Evolutionary conservation across 1,140 invertebrate genomes (phyloP).

Genomic region (Drosophila tani): DNA sequence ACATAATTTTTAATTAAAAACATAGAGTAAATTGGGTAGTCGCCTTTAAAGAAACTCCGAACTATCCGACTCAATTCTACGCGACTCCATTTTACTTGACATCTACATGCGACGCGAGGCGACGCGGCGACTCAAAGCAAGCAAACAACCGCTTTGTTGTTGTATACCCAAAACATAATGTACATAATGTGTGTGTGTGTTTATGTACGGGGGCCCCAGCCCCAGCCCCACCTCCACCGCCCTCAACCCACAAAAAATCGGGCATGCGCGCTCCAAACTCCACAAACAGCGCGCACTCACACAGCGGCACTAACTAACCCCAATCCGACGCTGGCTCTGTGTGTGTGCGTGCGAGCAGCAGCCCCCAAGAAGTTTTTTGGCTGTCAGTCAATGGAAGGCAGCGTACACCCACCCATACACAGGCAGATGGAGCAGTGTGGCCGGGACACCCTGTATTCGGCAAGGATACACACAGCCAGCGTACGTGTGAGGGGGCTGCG

Average conservation of each 20-base stretch:
- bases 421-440: conserved; percentile 4
- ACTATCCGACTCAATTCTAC: conserved; percentile 1
- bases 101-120: conserved; percentile 43
- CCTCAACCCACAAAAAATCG: conserved; percentile 49
- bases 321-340: conserved; percentile 50
- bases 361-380: conserved; percentile 81
- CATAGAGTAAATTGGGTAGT: not conserved
- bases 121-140: conserved; percentile 33
- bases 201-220: conserved; percentile 19
- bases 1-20: not conserved
- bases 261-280: conserved; percentile 77
- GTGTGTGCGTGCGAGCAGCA: conserved; percentile 42
- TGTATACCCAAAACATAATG: conserved; percentile 69
- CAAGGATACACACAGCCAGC: conserved; percentile 38
- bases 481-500: conserved; percentile 22
- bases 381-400: conserved; percentile 82
- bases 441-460: conserved; percentile 59
- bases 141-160: conserved; percentile 66
- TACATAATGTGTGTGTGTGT: conserved; percentile 56
- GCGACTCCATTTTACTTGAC: conserved; percentile 17
- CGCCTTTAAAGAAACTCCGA: not conserved
- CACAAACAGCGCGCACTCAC: conserved; percentile 65
- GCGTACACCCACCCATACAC: conserved; percentile 49
- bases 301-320: conserved; percentile 63
- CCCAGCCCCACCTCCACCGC: not conserved